Percentiles rank a stretch among this genome's conserved stretches.
Evolutionary conservation across 2,797 vertebrate species (phyloP).

Genomic region (Dendrocincla fuliginosa): DNA sequence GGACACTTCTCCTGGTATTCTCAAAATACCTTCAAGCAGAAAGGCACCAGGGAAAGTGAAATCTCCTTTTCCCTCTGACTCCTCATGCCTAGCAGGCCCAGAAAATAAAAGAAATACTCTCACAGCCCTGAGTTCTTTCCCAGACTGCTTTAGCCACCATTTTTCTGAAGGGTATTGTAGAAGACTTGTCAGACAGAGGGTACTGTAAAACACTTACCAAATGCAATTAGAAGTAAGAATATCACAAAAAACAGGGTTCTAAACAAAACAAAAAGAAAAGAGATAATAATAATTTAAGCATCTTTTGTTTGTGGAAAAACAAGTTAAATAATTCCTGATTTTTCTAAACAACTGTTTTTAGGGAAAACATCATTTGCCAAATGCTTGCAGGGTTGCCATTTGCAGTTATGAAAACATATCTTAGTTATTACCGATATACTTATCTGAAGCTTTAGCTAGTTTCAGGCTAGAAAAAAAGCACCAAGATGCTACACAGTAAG

Average conservation of each 20-base stretch:
- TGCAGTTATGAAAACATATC: not conserved
- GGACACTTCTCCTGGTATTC: not conserved
- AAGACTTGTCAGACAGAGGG: not conserved
- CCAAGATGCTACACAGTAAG: not conserved
- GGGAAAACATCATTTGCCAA: constrained; percentile 16
- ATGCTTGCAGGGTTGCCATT: not conserved
- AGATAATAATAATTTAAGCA: constrained; percentile 1
- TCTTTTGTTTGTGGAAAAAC: constrained; percentile 2
- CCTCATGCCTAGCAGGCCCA: not conserved
- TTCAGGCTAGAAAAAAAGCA: not conserved
- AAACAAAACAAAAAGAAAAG: not conserved
- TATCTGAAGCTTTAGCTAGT: not conserved
- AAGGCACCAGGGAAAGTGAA: not conserved
- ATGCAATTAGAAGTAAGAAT: not conserved
- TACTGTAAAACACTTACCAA: not conserved
- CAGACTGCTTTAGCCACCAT: not conserved
- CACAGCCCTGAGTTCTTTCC: not conserved
- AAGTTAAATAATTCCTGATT: constrained; percentile 60
- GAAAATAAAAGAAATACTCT: not conserved
- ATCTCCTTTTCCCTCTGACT: not conserved
- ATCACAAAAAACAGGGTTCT: not conserved
- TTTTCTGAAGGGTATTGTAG: not conserved
- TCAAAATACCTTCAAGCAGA: not conserved
- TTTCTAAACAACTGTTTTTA: constrained; percentile 21
- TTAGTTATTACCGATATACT: not conserved